Evolutionary conservation across 2,888 invertebrate genomes (phyloP), one percentile per base, ranked within the genome.

Genomic region (Drosophila antonietae): DNA sequence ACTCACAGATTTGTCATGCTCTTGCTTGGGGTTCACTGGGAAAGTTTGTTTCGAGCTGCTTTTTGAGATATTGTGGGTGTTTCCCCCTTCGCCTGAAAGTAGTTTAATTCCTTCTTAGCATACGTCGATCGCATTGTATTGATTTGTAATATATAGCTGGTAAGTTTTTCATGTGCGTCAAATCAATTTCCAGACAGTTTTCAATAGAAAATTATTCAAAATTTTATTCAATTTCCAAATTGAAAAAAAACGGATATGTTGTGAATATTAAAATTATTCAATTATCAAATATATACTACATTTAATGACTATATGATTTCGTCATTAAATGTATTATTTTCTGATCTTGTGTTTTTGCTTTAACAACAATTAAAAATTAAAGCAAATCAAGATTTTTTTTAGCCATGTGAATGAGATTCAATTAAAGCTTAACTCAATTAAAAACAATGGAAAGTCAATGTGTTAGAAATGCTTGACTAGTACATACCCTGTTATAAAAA

Each of bases 1-100:
- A 44, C 28, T 31, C 31, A 1, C 15, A 64, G 60, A 67, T 65
- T 79, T 67, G 80, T 77, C 75, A 79, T 79, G 10, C 41, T n/a
- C 12, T 35, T 12, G 33, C 59, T 18, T 52, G 66, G 68, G 74
- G 52, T 68, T 57, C 37, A 62, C 63, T 66, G 72, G 80, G 69
- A 67, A 80, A 78, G 68, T 81, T 80, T 62, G 59, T 51, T 68
- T 67, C 60, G 18, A 9, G 7, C n/a, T 4, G 43, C 53, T 39
- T 51, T 46, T 58, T 67, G 66, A 52, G 41, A 57, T 61, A 51
- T 23, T 43, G 37, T 43, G 31, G 64, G 78, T 60, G 67, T 62
- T 81, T 78, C 74, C 78, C 66, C 41, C 33, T 47, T 59, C 33
- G 12, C 33, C 51, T 51, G 39, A 9, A 23, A 23, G 7, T 15